Conservation (phyloP, 2,113 vertebrate species). For the Cyprinodon tularosa region DNA sequence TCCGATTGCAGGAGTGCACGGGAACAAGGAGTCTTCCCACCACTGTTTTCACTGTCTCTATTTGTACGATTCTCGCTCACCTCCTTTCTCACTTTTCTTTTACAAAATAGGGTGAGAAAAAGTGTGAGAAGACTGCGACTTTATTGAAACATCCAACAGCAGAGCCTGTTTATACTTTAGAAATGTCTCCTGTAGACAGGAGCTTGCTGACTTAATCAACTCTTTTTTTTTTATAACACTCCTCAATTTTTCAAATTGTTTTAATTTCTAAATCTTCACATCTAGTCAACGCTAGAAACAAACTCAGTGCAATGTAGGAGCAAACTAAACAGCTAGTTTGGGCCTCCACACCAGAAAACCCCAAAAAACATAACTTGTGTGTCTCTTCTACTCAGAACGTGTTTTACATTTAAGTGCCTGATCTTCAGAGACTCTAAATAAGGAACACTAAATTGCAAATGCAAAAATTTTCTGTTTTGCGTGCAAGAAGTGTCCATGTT, state of each 20-base stretch:
- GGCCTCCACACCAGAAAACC: not conserved
- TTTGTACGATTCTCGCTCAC: not conserved
- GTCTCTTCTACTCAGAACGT: no score
- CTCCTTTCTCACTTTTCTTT: not conserved
- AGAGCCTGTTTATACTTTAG: not conserved
- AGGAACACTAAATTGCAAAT: no score
- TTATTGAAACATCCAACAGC: not conserved
- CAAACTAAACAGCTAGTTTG: not conserved
- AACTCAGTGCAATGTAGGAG: not conserved
- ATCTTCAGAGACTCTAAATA: no score
- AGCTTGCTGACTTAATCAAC: not conserved
- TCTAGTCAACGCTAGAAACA: not conserved
- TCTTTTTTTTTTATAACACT: not conserved
- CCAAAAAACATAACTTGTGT: no score
- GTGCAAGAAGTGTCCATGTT: no score
- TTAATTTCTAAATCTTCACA: not conserved
- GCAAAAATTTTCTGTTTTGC: no score
- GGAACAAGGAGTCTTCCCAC: constrained; percentile 48
- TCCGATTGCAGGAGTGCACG: constrained; percentile 55
- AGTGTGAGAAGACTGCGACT: not conserved
- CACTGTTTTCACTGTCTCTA: constrained; percentile 8
- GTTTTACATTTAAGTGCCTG: no score
- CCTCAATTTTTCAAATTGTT: not conserved
- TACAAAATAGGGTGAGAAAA: not conserved
- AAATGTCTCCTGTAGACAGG: not conserved